These are phyloP conservation scores for Sussaba pulchella DNA, from an alignment of 2,888 invertebrate species.

Conservation along the genomic window DNA sequence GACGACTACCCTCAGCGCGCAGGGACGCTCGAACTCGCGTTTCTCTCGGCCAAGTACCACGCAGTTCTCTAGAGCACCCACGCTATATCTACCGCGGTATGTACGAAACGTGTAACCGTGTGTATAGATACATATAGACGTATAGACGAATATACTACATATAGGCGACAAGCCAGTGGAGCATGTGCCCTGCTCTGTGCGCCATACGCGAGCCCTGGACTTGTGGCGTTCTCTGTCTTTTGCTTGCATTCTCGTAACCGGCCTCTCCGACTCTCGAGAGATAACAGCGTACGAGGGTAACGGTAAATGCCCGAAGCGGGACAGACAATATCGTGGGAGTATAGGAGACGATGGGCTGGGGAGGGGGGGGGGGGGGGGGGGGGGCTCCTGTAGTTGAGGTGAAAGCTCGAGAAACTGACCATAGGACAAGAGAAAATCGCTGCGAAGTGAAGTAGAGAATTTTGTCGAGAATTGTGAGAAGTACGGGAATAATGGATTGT, in stretches of 20 bases:
- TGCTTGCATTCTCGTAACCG: slow-evolving; percentile 24
- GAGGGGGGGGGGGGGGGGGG: background rate
- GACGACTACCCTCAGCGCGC: slow-evolving; percentile 39
- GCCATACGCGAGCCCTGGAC: background rate
- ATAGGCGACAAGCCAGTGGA: background rate
- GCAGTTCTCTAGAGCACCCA: slow-evolving; percentile 18
- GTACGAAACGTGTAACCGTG: slow-evolving; percentile 12
- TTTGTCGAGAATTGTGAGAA: slow-evolving; percentile 25
- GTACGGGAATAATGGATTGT: background rate
- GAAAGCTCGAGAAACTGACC: slow-evolving; percentile 37
- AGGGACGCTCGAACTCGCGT: slow-evolving; percentile 50
- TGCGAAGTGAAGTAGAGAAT: slow-evolving; percentile 29
- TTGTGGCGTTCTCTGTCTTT: slow-evolving; percentile 21
- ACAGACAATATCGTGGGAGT: slow-evolving; percentile 13
- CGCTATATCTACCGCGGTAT: background rate
- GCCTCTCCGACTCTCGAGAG: slow-evolving; percentile 44
- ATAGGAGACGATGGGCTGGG: background rate
- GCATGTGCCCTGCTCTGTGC: background rate
- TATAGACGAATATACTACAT: too few species aligned
- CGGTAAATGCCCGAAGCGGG: slow-evolving; percentile 53
- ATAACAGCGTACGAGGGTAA: slow-evolving; percentile 48
- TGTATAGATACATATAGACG: background rate
- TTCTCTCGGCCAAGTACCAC: slow-evolving; percentile 52
- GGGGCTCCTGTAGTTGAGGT: slow-evolving; percentile 6
- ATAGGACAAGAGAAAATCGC: slow-evolving; percentile 29